A percentile compares a stretch with the other conserved stretches of the same genome.
phyloP scores from a whole-genome alignment of 2,113 vertebrate species.

The Aleadryas rufinucha region DNA sequence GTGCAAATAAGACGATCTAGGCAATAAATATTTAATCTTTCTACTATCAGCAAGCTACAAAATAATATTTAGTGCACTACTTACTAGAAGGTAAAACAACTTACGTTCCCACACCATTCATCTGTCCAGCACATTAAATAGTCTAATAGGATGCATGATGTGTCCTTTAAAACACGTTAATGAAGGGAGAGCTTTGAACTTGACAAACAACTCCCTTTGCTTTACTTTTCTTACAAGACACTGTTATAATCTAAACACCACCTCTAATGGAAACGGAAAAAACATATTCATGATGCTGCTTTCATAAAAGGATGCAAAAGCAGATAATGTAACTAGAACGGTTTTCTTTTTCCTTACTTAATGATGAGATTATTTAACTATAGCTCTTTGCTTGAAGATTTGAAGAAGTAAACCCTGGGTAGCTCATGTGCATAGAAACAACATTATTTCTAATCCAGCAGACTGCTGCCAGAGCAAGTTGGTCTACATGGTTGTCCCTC shows the following conservation, averaged over 20 bases:
- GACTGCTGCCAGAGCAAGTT: background rate
- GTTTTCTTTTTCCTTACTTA: background rate
- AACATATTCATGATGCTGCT: background rate
- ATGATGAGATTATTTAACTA: background rate
- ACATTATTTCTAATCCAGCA: background rate
- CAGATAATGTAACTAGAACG: background rate
- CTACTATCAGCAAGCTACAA: background rate
- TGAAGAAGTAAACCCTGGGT: background rate
- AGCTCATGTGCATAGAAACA: background rate
- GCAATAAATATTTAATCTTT: background rate
- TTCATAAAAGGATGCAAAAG: background rate
- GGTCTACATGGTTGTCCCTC: background rate
- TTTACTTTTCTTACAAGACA: background rate
- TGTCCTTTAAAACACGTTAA: background rate
- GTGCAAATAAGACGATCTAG: background rate
- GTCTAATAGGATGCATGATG: background rate
- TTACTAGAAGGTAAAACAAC: background rate
- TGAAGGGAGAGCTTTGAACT: background rate
- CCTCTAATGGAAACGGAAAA: background rate
- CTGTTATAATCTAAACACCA: background rate
- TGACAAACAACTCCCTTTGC: background rate
- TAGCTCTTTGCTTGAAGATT: background rate
- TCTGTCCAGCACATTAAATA: background rate
- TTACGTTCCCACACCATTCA: background rate
- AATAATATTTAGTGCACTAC: background rate